Evolutionary conservation across 2,888 invertebrate genomes (phyloP), one percentile per base, ranked within the genome.

Genomic region (Sisyra terminalis): DNA sequence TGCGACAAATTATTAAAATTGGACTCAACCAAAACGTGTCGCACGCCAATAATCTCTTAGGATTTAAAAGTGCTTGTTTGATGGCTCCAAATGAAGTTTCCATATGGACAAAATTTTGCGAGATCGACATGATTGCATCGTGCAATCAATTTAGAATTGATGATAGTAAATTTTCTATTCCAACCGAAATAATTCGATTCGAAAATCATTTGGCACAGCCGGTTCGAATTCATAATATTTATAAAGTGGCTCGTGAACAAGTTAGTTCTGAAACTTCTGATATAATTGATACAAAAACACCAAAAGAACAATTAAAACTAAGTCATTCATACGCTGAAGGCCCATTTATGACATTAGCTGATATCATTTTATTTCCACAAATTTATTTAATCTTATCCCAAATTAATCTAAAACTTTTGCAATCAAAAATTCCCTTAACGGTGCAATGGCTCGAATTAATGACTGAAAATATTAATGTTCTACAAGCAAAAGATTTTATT

Each of bases 21-120:
- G 60, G 61, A 31, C 38, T 48, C 1, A 49, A 56, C 13, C 35
- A 57, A 42, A 53, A 60, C 15, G 47, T 53, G 1, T 55, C 58
- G 43, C 45, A 64, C 40, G 65, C 65, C 36, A 65, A 67, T 40
- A 62, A 66, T 14, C 59, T 88, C 34, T 64, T 89, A 10, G 88
- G 89, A 1, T 90, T 88, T 54, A 76, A 86, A 46, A 74, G 73
- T 46, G 74, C 81, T 42, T 88, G 88, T 54, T 64, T 90, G 10
- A 70, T 83, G 52, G 80, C 88, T 2, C 86, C 87, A 42, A 79
- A 86, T 17, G 89, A 89, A 63, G 71, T 75, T 7, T 88, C 89
- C 7, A 67, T 84, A 31, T 92, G 90, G 92, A 93, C 92, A 0
- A 82, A 81, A 53, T 89, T 89, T 57, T 93, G 93, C 66, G 93